phyloP scores from a whole-genome alignment of 2,797 vertebrate genomes.

The Acrocephalus scirpaceus region DNA sequence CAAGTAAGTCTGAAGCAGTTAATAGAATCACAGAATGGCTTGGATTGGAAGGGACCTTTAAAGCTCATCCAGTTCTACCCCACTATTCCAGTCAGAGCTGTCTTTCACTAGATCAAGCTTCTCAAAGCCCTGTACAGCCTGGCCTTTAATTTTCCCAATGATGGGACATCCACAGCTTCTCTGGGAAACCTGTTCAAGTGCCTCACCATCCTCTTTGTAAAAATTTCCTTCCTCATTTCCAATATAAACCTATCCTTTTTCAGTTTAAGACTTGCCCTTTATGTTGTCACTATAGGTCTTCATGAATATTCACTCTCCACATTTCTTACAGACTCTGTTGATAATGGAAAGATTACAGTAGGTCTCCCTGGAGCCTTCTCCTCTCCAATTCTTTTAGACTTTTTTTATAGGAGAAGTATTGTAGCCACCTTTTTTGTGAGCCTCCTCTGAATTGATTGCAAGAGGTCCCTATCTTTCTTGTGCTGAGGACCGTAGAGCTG shows the following conservation, averaged over 20 bases:
- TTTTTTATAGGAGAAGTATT: not conserved
- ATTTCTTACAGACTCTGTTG: not conserved
- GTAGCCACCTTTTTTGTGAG: not conserved
- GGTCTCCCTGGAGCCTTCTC: not conserved
- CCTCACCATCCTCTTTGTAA: not conserved
- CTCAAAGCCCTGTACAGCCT: not conserved
- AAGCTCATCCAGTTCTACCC: not conserved
- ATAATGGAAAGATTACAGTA: not conserved
- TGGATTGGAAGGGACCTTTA: not conserved
- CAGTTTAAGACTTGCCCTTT: not conserved
- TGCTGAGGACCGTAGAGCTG: not conserved
- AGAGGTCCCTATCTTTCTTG: not conserved
- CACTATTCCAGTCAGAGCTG: not conserved
- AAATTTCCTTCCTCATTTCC: not conserved
- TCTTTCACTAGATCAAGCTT: not conserved
- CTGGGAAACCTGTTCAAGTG: not conserved
- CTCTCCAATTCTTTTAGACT: not conserved
- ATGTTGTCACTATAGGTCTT: not conserved
- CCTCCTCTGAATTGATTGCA: not conserved
- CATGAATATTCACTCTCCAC: not conserved
- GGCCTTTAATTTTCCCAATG: not conserved
- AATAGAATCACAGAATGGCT: not conserved
- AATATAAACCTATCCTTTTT: not conserved
- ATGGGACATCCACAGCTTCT: not conserved
- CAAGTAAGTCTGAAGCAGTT: not conserved